Percentiles rank a stretch among this genome's conserved stretches.
Evolutionary conservation across 1,140 invertebrate genomes (phyloP).

Genomic region (Lepidotrigona ventralis): DNA sequence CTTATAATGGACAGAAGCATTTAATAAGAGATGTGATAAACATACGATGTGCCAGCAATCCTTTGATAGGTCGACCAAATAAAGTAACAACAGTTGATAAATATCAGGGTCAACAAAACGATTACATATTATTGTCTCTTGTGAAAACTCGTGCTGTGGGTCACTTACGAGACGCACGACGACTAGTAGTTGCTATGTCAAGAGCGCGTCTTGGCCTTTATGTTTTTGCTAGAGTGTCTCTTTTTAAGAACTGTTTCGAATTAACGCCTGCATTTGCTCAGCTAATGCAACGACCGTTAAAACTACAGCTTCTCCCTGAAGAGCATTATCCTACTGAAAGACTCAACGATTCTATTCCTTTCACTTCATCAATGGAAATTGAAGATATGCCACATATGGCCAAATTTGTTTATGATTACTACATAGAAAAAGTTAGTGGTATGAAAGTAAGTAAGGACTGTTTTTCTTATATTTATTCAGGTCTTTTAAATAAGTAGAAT

Average conservation of each 20-base stretch:
- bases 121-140: slow-evolving; percentile 97
- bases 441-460: slow-evolving; percentile 80
- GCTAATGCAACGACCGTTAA: slow-evolving; percentile 86
- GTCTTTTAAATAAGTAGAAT: neutral
- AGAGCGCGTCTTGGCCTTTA: slow-evolving; percentile 98
- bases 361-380: slow-evolving; percentile 80
- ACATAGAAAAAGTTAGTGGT: slow-evolving; percentile 87
- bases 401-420: slow-evolving; percentile 94
- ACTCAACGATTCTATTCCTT: slow-evolving; percentile 71
- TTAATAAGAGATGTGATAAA: slow-evolving; percentile 97
- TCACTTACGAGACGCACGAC: slow-evolving; percentile 96
- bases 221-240: slow-evolving; percentile 94
- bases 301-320: slow-evolving; percentile 87
- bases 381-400: slow-evolving; percentile 96
- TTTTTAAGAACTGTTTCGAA: slow-evolving; percentile 99
- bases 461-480: neutral
- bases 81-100: slow-evolving; percentile 99
- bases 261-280: slow-evolving; percentile 96
- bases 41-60: slow-evolving; percentile 96
- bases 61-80: slow-evolving; percentile 96
- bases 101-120: slow-evolving; percentile 99
- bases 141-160: slow-evolving; percentile 98
- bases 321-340: slow-evolving; percentile 90
- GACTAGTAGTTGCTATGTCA: slow-evolving; percentile 98
- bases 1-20: slow-evolving; percentile 99